A percentile compares a stretch with the other conserved stretches of the same genome.
Evolutionary conservation across 2,113 vertebrate species (phyloP).

Genomic region (Gavia stellata): DNA sequence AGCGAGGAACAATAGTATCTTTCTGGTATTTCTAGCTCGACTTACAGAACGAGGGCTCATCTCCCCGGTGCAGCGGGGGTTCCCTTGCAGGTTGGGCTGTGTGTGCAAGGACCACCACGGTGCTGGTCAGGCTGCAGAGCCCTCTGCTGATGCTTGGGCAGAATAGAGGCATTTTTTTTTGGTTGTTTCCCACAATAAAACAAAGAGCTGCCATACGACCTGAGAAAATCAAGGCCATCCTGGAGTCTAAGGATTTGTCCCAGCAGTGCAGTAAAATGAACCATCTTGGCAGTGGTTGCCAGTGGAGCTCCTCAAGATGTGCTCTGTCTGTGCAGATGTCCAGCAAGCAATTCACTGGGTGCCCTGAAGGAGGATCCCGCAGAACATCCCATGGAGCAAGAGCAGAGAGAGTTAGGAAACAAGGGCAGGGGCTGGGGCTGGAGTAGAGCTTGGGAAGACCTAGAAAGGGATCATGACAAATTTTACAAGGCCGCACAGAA

Average conservation of each 20-base stretch:
- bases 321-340: background rate
- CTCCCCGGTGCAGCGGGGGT: fast-evolving
- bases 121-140: background rate
- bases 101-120: fast-evolving
- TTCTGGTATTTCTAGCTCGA: background rate
- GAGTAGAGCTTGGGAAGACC: background rate
- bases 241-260: background rate
- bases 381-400: background rate
- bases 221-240: background rate
- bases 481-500: background rate
- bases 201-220: fast-evolving
- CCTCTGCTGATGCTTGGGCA: background rate
- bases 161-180: background rate
- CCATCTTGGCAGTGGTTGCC: background rate
- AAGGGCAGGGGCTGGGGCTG: too few species aligned
- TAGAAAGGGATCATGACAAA: fast-evolving
- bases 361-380: background rate
- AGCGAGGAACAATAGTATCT: background rate
- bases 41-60: background rate
- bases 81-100: background rate
- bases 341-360: fast-evolving
- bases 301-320: background rate
- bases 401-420: fast-evolving
- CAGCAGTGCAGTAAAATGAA: background rate
- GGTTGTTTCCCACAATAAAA: background rate